phyloP scores from a whole-genome alignment of 2,888 invertebrate genomes.

The Leptinotarsa haldemani region DNA sequence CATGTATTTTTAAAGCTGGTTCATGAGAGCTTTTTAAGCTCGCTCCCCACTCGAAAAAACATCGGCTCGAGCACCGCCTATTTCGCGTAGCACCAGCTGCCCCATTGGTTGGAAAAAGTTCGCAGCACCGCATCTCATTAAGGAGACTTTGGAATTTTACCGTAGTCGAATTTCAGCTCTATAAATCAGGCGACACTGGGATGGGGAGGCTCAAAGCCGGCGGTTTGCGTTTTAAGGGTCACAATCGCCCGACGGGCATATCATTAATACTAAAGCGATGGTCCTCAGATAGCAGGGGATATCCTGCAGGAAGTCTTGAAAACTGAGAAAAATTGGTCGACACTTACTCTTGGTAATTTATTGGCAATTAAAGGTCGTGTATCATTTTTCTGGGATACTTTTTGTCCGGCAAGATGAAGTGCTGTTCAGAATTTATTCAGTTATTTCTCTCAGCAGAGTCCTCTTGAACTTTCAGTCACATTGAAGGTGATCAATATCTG shows the following conservation, averaged over 20 bases:
- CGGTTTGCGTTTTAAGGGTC: constrained; percentile 53
- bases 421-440: constrained; percentile 42
- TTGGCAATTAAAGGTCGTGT: constrained; percentile 58
- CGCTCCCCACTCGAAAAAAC: constrained; percentile 62
- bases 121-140: constrained; percentile 65
- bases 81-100: constrained; percentile 50
- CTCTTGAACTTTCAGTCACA: constrained; percentile 44
- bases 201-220: constrained; percentile 45
- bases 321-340: constrained; percentile 60
- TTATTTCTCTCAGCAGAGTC: constrained; percentile 48
- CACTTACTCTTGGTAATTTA: constrained; percentile 54
- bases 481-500: constrained; percentile 41
- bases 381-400: constrained; percentile 47
- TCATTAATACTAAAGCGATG: constrained; percentile 62
- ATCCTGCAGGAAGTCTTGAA: constrained; percentile 57
- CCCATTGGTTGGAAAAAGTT: constrained; percentile 66
- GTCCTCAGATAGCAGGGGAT: constrained; percentile 46
- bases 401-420: constrained; percentile 49
- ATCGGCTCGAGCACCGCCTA: constrained; percentile 56
- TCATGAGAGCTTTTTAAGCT: constrained; percentile 62
- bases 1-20: constrained; percentile 65
- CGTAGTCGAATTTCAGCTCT: constrained; percentile 63
- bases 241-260: constrained; percentile 54
- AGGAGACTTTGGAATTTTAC: constrained; percentile 65
- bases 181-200: constrained; percentile 61